These are phyloP conservation scores for Patella caerulea DNA, from an alignment of 2,888 invertebrate species.

Conservation along the genomic window DNA sequence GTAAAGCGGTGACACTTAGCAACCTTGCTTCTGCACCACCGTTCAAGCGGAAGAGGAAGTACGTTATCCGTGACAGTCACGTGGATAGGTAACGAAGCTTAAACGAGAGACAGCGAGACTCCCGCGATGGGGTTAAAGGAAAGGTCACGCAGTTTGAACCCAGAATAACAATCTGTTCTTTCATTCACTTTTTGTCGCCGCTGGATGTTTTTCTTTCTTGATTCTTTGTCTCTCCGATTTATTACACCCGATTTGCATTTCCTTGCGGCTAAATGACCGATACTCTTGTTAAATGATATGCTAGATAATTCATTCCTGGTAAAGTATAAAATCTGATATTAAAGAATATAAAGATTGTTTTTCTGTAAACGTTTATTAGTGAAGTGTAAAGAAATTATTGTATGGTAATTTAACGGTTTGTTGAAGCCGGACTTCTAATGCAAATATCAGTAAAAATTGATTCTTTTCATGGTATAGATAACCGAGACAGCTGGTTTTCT, in stretches of 20 bases:
- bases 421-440: neutral
- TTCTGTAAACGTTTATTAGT: no score
- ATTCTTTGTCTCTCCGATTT: conserved; percentile 1
- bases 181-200: neutral
- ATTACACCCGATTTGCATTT: conserved; percentile 3
- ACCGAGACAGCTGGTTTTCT: no score
- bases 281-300: no score
- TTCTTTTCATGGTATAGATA: no score
- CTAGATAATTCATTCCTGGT: no score
- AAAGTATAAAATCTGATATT: no score
- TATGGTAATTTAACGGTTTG: neutral
- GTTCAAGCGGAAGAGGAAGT: conserved; percentile 4
- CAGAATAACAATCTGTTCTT: neutral
- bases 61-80: neutral
- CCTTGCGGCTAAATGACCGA: neutral
- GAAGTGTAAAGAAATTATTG: neutral
- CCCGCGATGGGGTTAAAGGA: neutral
- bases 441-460: no score
- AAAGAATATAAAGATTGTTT: no score
- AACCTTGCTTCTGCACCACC: neutral
- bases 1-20: neutral
- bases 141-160: neutral
- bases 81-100: neutral
- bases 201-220: neutral
- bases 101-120: neutral